A percentile compares a stretch with the other conserved stretches of the same genome.
Evolutionary conservation across 2,888 invertebrate genomes (phyloP).

Genomic region (Cryptophagus acutangulus): DNA sequence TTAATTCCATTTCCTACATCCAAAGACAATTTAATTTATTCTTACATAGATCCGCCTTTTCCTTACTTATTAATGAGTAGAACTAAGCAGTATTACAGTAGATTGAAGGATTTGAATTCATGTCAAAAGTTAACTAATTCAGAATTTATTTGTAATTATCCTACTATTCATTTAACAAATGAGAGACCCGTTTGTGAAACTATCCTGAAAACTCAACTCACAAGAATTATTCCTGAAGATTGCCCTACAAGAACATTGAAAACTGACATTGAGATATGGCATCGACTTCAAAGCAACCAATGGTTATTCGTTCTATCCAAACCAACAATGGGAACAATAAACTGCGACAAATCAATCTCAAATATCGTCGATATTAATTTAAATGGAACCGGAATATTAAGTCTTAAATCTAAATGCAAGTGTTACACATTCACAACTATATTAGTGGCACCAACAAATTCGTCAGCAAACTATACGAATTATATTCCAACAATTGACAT

Average conservation of each 20-base stretch:
- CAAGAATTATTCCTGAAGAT: not conserved
- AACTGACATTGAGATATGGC: not conserved
- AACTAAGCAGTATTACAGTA: not conserved
- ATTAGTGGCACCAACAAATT: not conserved
- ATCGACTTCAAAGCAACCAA: not conserved
- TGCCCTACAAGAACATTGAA: not conserved
- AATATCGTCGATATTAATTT: too few species aligned
- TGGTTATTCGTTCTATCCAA: not conserved
- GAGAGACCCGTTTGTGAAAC: not conserved
- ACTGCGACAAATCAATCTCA: not conserved
- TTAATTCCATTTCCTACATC: conserved; percentile 1
- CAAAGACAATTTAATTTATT: not conserved
- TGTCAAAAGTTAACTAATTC: not conserved
- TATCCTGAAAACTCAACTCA: not conserved
- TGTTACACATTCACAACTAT: not conserved
- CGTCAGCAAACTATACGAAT: not conserved
- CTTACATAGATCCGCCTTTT: not conserved
- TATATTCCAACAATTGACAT: not conserved
- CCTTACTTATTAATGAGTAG: not conserved
- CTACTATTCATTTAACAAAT: not conserved
- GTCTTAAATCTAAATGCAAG: not conserved
- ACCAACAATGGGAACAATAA: not conserved
- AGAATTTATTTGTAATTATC: not conserved
- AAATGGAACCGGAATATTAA: not conserved
- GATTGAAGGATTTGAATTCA: not conserved